Evolutionary conservation across 2,797 vertebrate genomes (phyloP), one percentile per base, ranked within the genome.

Genomic region (Emydoidea blandingii): DNA sequence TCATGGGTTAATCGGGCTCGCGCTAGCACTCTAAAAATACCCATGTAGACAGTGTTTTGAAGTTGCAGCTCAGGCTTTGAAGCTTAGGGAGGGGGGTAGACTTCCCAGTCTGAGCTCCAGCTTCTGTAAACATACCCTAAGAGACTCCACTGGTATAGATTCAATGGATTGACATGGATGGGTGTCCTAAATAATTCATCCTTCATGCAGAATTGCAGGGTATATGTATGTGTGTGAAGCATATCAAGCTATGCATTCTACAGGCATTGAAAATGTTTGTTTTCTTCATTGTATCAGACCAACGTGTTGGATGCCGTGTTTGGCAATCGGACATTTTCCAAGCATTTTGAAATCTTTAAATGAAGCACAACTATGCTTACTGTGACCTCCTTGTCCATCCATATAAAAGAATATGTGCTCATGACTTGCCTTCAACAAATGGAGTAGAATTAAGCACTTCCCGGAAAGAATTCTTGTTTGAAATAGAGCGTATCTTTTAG

Each of bases 161-260:
- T 86, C 34, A 82, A 54, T 81, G 80, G 49, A 34, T 34, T 91
- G 79, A 82, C 68, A 78, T 54, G 79, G 37, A 41, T 76, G 53
- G 56, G 37, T 86, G 31, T 34, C 62, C 68, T 83, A 86, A 91
- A 91, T 91, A 86, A 91, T 86, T 76, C 76, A 82, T 91, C 79
- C 62, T 82, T 78, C 34, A 79, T 91, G 7, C 78, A 86, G 80
- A 19, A 62, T 79, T 86, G 47, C n/a, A 82, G 80, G 79, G 84
- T 81, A 65, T n/a, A n/a, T 65, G 34, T 86, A 49, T 74, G 65
- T 52, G 9, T 76, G 59, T 59, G 47, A 86, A 76, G 37, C 44
- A 62, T 91, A 76, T 25, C 62, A 81, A 12, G n/a, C 14, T 82
- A 34, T 50, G 52, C 57, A 81, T 91, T 76, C 85, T 86, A 81